Evolutionary conservation across 1,140 invertebrate genomes (phyloP).

Genomic region (Elymnias hypermnestra): DNA sequence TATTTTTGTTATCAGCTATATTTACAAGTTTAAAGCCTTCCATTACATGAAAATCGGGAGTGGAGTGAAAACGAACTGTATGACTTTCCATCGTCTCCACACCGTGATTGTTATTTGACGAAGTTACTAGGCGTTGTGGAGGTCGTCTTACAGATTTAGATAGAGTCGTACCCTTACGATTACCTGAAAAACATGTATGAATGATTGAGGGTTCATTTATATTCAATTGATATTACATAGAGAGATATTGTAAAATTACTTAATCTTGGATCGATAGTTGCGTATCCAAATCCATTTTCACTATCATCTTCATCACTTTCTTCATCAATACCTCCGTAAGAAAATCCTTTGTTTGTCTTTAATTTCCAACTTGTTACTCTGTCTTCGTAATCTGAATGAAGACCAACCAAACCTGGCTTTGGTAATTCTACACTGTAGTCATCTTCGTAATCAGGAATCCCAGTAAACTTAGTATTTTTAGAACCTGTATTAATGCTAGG

Average conservation of each 20-base stretch:
- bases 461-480: constrained; percentile 22
- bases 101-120: not conserved
- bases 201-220: no score
- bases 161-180: constrained; percentile 14
- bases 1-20: constrained; percentile 42
- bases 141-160: constrained; percentile 25
- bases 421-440: constrained; percentile 54
- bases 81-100: constrained; percentile 32
- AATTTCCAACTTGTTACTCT: constrained; percentile 32
- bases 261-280: constrained; percentile 54
- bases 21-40: constrained; percentile 61
- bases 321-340: constrained; percentile 29
- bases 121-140: constrained; percentile 32
- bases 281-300: constrained; percentile 43
- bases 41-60: constrained; percentile 58
- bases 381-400: constrained; percentile 50
- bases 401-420: constrained; percentile 47
- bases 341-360: constrained; percentile 29
- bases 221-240: no score
- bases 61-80: constrained; percentile 47
- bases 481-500: constrained; percentile 19
- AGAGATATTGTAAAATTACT: constrained; percentile 34
- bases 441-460: constrained; percentile 25
- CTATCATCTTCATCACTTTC: constrained; percentile 39
- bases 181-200: no score